Evolutionary conservation across 1,140 invertebrate genomes (phyloP).

Genomic region (Temnothorax curvispinosus): DNA sequence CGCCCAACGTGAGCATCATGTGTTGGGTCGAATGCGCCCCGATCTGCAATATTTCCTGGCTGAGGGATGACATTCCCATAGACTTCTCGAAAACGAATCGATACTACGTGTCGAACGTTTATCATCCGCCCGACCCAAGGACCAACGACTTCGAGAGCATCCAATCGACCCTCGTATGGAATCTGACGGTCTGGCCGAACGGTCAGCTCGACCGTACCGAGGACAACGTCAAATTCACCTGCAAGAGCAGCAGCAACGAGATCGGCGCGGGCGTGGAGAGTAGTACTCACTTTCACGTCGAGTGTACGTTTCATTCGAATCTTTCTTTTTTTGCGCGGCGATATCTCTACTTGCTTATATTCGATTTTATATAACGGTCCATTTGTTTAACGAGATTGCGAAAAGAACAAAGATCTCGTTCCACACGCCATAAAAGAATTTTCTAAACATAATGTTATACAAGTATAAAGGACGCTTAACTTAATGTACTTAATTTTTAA

Average conservation of each 20-base stretch:
- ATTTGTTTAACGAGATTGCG: not conserved
- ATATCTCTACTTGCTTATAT: conserved; percentile 3
- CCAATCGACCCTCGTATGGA: conserved; percentile 92
- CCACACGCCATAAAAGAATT: not conserved
- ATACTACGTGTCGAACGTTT: conserved; percentile 90
- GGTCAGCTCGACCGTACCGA: conserved; percentile 90
- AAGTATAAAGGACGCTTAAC: not conserved
- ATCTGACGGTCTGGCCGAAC: conserved; percentile 93
- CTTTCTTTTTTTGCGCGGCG: not conserved
- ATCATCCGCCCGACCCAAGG: conserved; percentile 88
- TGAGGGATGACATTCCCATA: conserved; percentile 90
- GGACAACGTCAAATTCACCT: conserved; percentile 94
- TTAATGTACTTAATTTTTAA: not conserved
- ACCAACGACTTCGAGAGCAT: conserved; percentile 95
- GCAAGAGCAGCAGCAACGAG: conserved; percentile 92
- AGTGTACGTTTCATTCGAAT: conserved; percentile 90
- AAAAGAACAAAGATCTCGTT: not conserved
- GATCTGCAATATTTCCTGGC: conserved; percentile 93
- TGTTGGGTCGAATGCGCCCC: conserved; percentile 96
- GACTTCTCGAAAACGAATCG: conserved; percentile 87
- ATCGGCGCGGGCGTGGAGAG: conserved; percentile 91
- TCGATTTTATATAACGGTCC: not conserved
- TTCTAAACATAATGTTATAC: not conserved
- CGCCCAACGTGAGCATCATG: conserved; percentile 91
- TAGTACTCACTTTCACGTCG: conserved; percentile 93